These are phyloP conservation scores for Steatornis caripensis DNA, from an alignment of 2,113 vertebrate genomes.

Conservation along the genomic window DNA sequence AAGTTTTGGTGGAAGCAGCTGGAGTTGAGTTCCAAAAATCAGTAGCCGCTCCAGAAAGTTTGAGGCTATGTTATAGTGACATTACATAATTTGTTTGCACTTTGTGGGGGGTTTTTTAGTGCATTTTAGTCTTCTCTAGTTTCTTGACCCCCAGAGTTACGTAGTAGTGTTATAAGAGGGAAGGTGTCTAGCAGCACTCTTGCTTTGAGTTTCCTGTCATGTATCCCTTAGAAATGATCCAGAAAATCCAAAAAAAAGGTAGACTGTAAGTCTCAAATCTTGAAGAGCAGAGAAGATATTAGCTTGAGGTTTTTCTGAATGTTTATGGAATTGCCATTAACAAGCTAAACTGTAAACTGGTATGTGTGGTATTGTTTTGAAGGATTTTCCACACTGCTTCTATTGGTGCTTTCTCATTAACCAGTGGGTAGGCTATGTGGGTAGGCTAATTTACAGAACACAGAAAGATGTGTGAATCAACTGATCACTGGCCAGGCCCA, in stretches of 20 bases:
- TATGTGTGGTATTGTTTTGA: background rate
- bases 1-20: background rate
- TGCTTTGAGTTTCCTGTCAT: background rate
- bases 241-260: background rate
- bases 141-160: background rate
- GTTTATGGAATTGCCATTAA: background rate
- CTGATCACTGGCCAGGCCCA: background rate
- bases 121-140: background rate
- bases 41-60: background rate
- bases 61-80: background rate
- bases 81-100: background rate
- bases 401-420: background rate
- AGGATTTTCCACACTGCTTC: background rate
- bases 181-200: rapidly evolving
- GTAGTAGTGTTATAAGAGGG: background rate
- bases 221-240: background rate
- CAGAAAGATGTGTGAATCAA: background rate
- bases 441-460: background rate
- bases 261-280: background rate
- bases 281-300: background rate
- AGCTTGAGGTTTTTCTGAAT: background rate
- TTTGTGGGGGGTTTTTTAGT: background rate
- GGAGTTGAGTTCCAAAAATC: background rate
- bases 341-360: background rate
- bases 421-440: rapidly evolving